These are phyloP conservation scores for Ochropacha duplaris DNA, from an alignment of 2,888 invertebrate species.

Conservation along the genomic window DNA sequence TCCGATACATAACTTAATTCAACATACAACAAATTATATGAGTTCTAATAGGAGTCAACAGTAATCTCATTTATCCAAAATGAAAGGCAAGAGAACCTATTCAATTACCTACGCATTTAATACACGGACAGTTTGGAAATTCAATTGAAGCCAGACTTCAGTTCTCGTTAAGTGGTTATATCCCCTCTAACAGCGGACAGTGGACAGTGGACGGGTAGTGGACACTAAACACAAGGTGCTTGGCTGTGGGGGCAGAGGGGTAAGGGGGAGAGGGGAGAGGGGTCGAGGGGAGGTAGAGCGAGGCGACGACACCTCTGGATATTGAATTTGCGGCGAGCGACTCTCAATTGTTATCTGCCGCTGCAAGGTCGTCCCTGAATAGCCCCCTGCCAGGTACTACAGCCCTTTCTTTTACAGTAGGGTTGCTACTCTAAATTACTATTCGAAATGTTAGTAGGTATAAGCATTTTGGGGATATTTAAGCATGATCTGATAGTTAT, in stretches of 20 bases:
- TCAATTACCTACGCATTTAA: slow-evolving; percentile 19
- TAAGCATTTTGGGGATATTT: too few species aligned
- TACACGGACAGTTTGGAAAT: slow-evolving; percentile 55
- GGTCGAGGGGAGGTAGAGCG: slow-evolving; percentile 29
- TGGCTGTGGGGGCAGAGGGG: slow-evolving; percentile 21
- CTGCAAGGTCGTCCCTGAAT: slow-evolving; percentile 73
- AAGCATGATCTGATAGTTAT: too few species aligned
- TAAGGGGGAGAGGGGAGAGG: slow-evolving; percentile 19
- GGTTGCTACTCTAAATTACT: slow-evolving; percentile 39
- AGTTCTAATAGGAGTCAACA: slow-evolving; percentile 18
- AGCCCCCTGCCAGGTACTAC: slow-evolving; percentile 65
- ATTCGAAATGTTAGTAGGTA: too few species aligned
- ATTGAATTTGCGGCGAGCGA: slow-evolving; percentile 77
- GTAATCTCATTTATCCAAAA: slow-evolving; percentile 3
- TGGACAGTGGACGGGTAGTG: slow-evolving; percentile 60
- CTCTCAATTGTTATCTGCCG: slow-evolving; percentile 79
- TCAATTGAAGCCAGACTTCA: slow-evolving; percentile 76
- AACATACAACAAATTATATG: slow-evolving; percentile 26
- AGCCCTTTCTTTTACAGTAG: slow-evolving; percentile 69
- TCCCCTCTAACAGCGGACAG: slow-evolving; percentile 64
- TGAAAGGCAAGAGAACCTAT: slow-evolving; percentile 27
- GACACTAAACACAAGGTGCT: slow-evolving; percentile 70
- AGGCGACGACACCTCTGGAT: slow-evolving; percentile 74
- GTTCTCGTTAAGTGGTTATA: slow-evolving; percentile 80
- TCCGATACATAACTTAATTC: not conserved